phyloP scores from a whole-genome alignment of 2,113 vertebrate species.

The Chionodraco myersi region DNA sequence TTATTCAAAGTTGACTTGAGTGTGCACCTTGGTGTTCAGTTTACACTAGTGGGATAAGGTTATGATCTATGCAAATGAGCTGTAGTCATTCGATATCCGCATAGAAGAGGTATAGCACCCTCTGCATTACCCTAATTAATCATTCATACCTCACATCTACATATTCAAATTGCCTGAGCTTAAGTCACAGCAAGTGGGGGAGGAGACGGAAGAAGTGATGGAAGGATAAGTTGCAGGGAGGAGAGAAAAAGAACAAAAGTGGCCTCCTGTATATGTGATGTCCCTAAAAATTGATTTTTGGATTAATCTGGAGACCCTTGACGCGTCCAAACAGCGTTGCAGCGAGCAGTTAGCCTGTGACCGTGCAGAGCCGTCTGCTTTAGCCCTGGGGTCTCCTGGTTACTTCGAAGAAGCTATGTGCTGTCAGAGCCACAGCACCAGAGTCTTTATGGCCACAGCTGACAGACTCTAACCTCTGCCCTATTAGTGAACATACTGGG shows the following conservation, averaged over 20 bases:
- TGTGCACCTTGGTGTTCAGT: constrained; percentile 15
- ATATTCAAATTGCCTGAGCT: constrained; percentile 76
- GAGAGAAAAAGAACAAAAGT: background rate
- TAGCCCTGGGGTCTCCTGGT: constrained; percentile 50
- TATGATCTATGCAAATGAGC: constrained; percentile 74
- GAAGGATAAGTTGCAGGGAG: constrained; percentile 14
- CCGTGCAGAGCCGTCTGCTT: constrained; percentile 45
- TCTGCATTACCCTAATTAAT: constrained; percentile 70
- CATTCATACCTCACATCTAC: constrained; percentile 75
- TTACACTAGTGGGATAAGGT: constrained; percentile 48
- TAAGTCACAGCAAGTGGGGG: constrained; percentile 32
- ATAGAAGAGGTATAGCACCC: constrained; percentile 40
- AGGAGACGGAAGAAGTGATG: constrained; percentile 22
- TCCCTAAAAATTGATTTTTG: constrained; percentile 17
- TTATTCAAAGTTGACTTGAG: constrained; percentile 36
- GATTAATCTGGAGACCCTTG: constrained; percentile 24
- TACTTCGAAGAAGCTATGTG: constrained; percentile 53
- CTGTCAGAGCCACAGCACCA: constrained; percentile 62
- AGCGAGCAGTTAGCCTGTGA: constrained; percentile 59
- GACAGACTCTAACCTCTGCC: constrained; percentile 76
- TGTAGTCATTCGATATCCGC: constrained; percentile 25
- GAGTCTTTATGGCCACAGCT: constrained; percentile 70
- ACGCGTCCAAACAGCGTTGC: constrained; percentile 35
- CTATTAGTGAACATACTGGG: constrained; percentile 73
- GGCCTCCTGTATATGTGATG: background rate